Evolutionary conservation across 1,140 invertebrate species (phyloP), one percentile per base, ranked within the genome.

Genomic region (Sitodiplosis mosellana): DNA sequence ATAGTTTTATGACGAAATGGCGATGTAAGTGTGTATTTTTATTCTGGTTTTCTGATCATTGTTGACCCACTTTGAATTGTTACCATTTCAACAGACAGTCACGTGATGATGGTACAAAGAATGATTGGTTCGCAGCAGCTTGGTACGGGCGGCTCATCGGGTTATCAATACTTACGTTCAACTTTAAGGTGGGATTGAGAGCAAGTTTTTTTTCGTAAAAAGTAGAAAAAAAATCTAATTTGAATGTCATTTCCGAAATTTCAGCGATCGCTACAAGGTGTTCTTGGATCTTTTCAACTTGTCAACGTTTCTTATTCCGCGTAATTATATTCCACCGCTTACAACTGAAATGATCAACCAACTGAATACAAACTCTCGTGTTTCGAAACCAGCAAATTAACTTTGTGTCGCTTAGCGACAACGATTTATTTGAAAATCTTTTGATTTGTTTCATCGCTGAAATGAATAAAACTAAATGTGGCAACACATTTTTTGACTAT

Each of bases 1-100:
- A 99, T 69, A 90, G 91, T 1, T 71, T 96, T 44, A 88, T 99
- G 52, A 97, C 92, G n/a, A 98, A 98, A 69, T 99, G 95, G 95
- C 76, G 95, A 69, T 97, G 94, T 98, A 76, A 83, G 83, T 74
- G n/a, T n/a, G 11, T 45, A 48, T 17, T 48, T 43, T 44, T 48
- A 33, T 14, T 47, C 48, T 19, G 14, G 14, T 17, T 27, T 22
- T 45, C 12, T 33, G 6, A 43, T 46, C 33, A 38, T 38, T 38
- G 36, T 7, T n/a, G 3, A 12, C 37, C 37, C 37, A 12, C 3
- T 40, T 12, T 40, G 12, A 5, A 4, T 40, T 40, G 27, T 45
- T 15, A 47, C 11, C 44, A 15, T 45, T 40, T 55, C 69, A 36
- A 11, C 56, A 98, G 94, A 96, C 66, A 98, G 97, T 68, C 95